Percentiles rank a stretch among this genome's conserved stretches.
Evolutionary conservation across 2,113 vertebrate genomes (phyloP).

Genomic region (Seriola aureovittata): DNA sequence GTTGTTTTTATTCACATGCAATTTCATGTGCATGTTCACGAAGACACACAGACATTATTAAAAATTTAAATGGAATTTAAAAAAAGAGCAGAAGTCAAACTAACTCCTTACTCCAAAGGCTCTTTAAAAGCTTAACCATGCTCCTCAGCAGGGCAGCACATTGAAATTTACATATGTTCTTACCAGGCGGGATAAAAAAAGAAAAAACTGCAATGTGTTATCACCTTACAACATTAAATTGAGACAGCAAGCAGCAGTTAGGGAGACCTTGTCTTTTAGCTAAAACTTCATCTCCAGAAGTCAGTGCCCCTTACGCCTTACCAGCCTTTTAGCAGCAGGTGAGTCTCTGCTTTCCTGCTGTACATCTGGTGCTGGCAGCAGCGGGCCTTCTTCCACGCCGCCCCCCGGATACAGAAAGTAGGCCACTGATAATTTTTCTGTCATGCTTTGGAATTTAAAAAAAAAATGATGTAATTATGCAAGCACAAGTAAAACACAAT

Average conservation of each 20-base stretch:
- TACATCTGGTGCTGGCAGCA: slow-evolving; percentile 38
- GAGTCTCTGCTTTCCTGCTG: slow-evolving; percentile 33
- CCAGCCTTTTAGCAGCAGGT: slow-evolving; percentile 42
- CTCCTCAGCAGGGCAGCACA: slow-evolving; percentile 17
- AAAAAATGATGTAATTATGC: too few relatives aligned
- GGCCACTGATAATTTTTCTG: neutral
- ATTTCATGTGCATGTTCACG: neutral
- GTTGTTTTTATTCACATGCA: neutral
- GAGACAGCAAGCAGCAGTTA: slow-evolving; percentile 5
- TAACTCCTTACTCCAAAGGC: neutral
- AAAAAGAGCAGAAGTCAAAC: neutral
- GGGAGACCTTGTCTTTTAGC: slow-evolving; percentile 6
- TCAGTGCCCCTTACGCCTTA: slow-evolving; percentile 26
- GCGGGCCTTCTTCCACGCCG: slow-evolving; percentile 10
- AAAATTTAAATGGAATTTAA: neutral
- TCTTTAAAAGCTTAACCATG: slow-evolving; percentile 6
- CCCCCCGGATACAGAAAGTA: neutral
- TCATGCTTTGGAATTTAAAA: neutral
- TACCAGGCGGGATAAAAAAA: too few relatives aligned
- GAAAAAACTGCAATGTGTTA: neutral
- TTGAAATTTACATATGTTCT: slow-evolving; percentile 30
- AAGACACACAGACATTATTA: neutral
- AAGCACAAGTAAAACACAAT: too few relatives aligned
- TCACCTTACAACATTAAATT: slow-evolving; percentile 18
- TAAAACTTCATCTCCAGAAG: slow-evolving; percentile 34